A percentile compares a stretch with the other conserved stretches of the same genome.
phyloP scores from a whole-genome alignment of 2,797 vertebrate genomes.

The Lacerta viridis region DNA sequence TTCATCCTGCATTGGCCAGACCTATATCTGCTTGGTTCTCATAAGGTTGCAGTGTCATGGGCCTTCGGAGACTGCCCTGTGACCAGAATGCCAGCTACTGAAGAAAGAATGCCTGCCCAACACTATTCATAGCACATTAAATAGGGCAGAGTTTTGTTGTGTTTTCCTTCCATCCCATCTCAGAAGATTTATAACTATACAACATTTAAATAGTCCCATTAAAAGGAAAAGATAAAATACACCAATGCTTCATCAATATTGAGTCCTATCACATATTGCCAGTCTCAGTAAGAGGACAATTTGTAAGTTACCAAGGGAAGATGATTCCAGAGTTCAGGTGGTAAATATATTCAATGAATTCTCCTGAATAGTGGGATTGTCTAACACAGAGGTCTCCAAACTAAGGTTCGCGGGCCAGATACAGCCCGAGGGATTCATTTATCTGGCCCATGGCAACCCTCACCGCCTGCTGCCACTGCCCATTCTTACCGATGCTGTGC shows the following conservation, averaged over 20 bases:
- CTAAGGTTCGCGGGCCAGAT: no score
- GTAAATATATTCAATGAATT: not conserved
- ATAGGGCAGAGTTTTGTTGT: not conserved
- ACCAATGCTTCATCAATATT: not conserved
- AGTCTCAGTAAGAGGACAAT: not conserved
- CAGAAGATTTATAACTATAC: not conserved
- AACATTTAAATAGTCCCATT: not conserved
- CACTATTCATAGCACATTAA: not conserved
- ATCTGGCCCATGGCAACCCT: no score
- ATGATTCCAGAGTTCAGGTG: not conserved
- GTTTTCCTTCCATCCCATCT: not conserved
- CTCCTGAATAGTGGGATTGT: not conserved
- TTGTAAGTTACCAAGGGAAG: slow-evolving; percentile 9
- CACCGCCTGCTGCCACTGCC: no score
- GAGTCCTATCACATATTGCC: not conserved
- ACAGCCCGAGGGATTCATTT: no score
- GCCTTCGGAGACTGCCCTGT: not conserved
- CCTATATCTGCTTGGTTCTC: not conserved
- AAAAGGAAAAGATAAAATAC: not conserved
- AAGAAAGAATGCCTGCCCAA: not conserved
- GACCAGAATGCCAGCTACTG: not conserved
- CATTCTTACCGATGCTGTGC: no score
- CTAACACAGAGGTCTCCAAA: no score
- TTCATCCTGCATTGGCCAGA: not conserved
- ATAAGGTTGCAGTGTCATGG: not conserved